Base-by-base conservation (phyloP, 2,113 vertebrate species). In the Sarotherodon lohbergeri region DNA sequence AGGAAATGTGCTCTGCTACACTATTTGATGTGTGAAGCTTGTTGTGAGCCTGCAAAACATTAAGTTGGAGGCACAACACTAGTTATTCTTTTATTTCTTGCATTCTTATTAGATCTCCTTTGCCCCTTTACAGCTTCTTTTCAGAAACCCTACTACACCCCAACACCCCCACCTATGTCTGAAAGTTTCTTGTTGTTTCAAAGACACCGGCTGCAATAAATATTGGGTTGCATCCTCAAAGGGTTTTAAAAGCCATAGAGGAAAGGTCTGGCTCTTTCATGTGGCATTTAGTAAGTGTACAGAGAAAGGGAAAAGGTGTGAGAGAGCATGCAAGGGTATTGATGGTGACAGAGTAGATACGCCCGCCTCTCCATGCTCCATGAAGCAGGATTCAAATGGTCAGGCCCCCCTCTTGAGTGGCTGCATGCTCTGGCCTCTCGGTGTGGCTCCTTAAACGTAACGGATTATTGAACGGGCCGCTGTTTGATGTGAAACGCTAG, bases 251-350 rank as follows among this genome's bases (percentile, higher is more conserved):
- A 95, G 91, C 90, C 93, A 92, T 52, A 79, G 79, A 91, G 90
- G 71, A 92, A 92, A 92, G 90, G 94, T 94, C 90, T 86, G 36
- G 73, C 82, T 94, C 94, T 95, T 95, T 96, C 93, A 95, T 96
- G 92, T 91, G 46, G 85, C 39, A 76, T 91, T 81, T 86, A 90
- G 81, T 66, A 93, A 93, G 79, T 93, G 84, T 89, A 91, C 88
- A 92, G 83, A 85, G 83, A 92, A 90, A 92, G 82, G 90, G 82
- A 85, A 85, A 82, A 88, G 81, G 57, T 84, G 83, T 24, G 17
- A 86, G 88, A 80, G 90, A 88, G 68, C 76, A 68, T 63, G 61
- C 63, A 87, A 68, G 10, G 12, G 84, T 94, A 95, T 94, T 86
- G 85, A 95, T 89, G 73, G 85, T 5, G 6, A 79, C 68, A 27